Evolutionary conservation across 1,140 invertebrate genomes (phyloP).

Genomic region (Brachionus asplanchnoidis): DNA sequence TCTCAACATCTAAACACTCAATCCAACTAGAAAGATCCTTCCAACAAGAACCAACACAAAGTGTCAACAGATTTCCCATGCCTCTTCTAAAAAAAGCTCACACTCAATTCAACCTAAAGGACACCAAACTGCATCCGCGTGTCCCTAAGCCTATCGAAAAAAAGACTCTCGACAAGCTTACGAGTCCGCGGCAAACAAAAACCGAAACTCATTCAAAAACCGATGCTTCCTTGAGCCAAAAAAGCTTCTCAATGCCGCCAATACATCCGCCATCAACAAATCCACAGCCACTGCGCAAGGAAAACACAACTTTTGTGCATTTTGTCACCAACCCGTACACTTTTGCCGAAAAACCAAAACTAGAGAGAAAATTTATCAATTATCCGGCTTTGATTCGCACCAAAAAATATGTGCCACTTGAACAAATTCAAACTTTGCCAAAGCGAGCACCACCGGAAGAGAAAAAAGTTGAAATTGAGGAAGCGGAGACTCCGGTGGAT

Average conservation of each 20-base stretch:
- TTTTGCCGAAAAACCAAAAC: neutral
- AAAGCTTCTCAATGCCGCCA: neutral
- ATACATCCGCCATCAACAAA: neutral
- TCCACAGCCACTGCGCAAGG: neutral
- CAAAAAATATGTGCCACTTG: neutral
- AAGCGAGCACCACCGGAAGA: neutral
- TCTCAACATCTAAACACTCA: neutral
- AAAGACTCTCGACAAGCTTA: neutral
- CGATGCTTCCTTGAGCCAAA: neutral
- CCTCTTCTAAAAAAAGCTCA: neutral
- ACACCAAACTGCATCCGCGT: neutral
- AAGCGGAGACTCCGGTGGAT: neutral
- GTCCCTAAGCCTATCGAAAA: neutral
- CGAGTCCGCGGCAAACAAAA: neutral
- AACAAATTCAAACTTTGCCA: neutral
- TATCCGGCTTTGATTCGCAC: neutral
- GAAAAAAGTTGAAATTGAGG: neutral
- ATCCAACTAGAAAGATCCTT: neutral
- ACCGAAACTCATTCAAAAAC: neutral
- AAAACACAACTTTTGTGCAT: neutral
- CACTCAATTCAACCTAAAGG: neutral
- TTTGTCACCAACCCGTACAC: neutral
- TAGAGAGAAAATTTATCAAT: neutral
- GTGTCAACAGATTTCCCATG: neutral
- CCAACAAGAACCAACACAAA: neutral